Percentiles rank a stretch among this genome's conserved stretches.
phyloP scores from a whole-genome alignment of 2,888 invertebrate genomes.

The Phytoseiulus persimilis region DNA sequence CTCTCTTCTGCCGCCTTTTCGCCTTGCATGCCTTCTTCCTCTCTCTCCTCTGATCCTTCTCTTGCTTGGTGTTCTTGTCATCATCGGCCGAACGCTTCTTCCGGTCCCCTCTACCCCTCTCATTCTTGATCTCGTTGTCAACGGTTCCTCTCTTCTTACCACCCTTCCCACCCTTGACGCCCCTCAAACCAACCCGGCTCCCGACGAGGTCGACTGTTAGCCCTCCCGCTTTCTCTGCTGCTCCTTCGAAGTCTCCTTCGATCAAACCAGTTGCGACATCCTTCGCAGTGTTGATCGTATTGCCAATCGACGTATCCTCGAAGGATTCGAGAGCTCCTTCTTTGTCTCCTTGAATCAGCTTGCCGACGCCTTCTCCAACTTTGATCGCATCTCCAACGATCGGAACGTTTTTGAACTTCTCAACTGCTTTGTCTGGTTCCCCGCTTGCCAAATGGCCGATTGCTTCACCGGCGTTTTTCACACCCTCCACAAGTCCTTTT shows the following conservation, averaged over 20 bases:
- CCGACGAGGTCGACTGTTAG: background rate
- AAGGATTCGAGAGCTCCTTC: no score
- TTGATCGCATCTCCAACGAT: slow-evolving; percentile 18
- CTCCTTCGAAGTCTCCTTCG: slow-evolving; percentile 35
- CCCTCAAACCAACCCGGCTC: background rate
- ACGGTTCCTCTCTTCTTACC: background rate
- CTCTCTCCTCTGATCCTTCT: no score
- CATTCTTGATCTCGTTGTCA: slow-evolving; percentile 21
- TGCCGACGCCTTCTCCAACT: no score
- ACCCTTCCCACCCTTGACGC: slow-evolving; percentile 7
- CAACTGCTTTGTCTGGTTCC: background rate
- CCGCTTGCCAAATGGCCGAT: slow-evolving; percentile 6
- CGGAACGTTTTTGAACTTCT: slow-evolving; percentile 25
- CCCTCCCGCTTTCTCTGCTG: background rate
- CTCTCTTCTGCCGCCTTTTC: no score
- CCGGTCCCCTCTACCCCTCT: background rate
- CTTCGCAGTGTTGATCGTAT: background rate
- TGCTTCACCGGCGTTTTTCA: slow-evolving; percentile 11
- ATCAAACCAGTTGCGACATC: background rate
- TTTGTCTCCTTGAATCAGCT: no score
- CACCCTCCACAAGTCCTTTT: background rate
- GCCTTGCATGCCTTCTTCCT: no score
- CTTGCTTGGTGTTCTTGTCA: no score
- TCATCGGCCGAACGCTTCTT: background rate
- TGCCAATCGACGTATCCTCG: no score